Evolutionary conservation across 1,140 invertebrate species (phyloP).

Genomic region (Scaptomyza graminum): DNA sequence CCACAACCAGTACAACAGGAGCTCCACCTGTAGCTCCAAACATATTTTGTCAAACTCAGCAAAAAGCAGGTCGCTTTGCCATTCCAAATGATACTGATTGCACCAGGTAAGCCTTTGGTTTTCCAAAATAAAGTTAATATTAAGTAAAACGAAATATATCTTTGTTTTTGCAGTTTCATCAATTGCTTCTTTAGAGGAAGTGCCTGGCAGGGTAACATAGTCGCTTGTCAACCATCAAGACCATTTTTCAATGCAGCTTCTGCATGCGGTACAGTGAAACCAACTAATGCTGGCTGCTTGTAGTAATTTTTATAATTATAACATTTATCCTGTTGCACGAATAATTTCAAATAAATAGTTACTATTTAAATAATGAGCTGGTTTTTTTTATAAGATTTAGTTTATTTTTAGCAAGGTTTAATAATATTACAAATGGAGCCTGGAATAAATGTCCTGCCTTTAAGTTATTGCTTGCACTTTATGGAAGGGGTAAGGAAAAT

Average conservation of each 20-base stretch:
- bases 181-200: conserved; percentile 36
- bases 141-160: neutral
- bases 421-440: too few relatives aligned
- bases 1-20: conserved; percentile 14
- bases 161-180: conserved; percentile 45
- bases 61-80: conserved; percentile 49
- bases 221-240: conserved; percentile 8
- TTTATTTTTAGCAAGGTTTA: too few relatives aligned
- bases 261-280: conserved; percentile 33
- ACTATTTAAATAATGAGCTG: conserved; percentile 3
- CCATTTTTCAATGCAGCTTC: conserved; percentile 52
- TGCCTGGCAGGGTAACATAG: conserved; percentile 18
- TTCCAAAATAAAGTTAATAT: neutral
- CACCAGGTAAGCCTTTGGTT: conserved; percentile 41
- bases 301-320: conserved; percentile 5
- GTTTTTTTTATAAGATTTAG: neutral
- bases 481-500: too few relatives aligned
- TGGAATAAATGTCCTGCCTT: too few relatives aligned
- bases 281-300: conserved; percentile 42
- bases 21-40: conserved; percentile 6
- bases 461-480: too few relatives aligned
- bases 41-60: conserved; percentile 19
- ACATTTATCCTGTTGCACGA: neutral
- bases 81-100: conserved; percentile 65
- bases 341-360: conserved; percentile 4